Base-by-base conservation (phyloP, 2,888 invertebrate species). In the Stenoptilia bipunctidactyla region DNA sequence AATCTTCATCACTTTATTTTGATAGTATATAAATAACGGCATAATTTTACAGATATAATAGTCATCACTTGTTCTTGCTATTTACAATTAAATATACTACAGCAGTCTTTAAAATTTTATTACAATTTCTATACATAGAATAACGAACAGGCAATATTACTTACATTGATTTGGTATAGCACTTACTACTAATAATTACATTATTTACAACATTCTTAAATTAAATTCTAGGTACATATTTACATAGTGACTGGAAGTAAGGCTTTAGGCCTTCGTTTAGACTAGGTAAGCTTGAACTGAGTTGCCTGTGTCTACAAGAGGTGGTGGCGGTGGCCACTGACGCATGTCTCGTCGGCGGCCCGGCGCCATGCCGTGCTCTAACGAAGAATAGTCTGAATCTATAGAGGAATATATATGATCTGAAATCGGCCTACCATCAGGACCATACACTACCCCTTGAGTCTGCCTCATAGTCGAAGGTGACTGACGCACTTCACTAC, bases 371-470 rank as follows among this genome's bases (percentile, higher is more conserved):
- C 90, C 90, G 52, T 93, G 88, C 72, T 93, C 93, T 56, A 93
- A 85, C 42, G 92, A 92, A 56, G 92, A 92, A 64, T 93, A 93
- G 70, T 94, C 94, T 44, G 93, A 93, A 73, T 94, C 94, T 72
- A 94, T 94, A 61, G 93, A 93, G 41, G 93, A 93, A 68, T 94
- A 94, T 61, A 94, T 94, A 69, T 94, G 94, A 75, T 94, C 94
- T 52, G 93, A 92, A 48, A 92, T 89, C 38, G 94, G 94, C 58
- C 93, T 83, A 48, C 90, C 88, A 52, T 88, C 87, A 34, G 88
- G 89, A 48, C 77, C 82, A 52, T 76, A 83, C 46, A 72, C 77
- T 2, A 76, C 73, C 39, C 86, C 85, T 50, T 86, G 85, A 36
- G 75, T 77, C 59, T 75, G 83, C 45, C 80, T 58, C 46, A 74